These are phyloP conservation scores for Stomatorhinus walkeri DNA, from an alignment of 2,797 vertebrate genomes.

Conservation along the genomic window DNA sequence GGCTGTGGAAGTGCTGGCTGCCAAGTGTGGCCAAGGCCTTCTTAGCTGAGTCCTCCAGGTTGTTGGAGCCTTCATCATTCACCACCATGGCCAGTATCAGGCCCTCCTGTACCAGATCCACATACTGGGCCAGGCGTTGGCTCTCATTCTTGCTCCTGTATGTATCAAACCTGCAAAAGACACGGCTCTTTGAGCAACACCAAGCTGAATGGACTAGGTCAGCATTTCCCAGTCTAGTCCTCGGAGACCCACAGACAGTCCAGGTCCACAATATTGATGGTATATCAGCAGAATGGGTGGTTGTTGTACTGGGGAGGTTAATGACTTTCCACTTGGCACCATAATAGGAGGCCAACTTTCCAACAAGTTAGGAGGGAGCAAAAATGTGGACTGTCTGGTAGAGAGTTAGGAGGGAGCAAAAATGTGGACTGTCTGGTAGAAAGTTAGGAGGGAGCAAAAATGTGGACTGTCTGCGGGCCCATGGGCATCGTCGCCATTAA, in stretches of 20 bases:
- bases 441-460: not conserved
- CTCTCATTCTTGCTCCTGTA: conserved; percentile 84
- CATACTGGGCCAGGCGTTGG: conserved; percentile 69
- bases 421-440: too few species aligned
- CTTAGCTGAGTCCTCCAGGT: conserved; percentile 80
- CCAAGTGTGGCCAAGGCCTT: conserved; percentile 76
- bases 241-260: not conserved
- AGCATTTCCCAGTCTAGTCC: not conserved
- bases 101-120: conserved; percentile 64
- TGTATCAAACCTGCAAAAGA: conserved; percentile 77
- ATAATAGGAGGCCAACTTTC: too few species aligned
- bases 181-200: not conserved
- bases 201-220: not conserved
- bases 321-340: too few species aligned
- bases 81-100: conserved; percentile 79
- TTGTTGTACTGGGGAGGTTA: too few species aligned
- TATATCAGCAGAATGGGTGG: too few species aligned
- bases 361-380: not conserved
- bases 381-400: not conserved
- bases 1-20: conserved; percentile 74
- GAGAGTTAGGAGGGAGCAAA: too few species aligned
- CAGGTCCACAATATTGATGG: not conserved
- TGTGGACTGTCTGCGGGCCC: not conserved
- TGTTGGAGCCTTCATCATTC: conserved; percentile 90
- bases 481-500: too few species aligned